Percentiles rank a stretch among this genome's conserved stretches.
phyloP scores from a whole-genome alignment of 23 tunicate genomes.

The Styela clava region DNA sequence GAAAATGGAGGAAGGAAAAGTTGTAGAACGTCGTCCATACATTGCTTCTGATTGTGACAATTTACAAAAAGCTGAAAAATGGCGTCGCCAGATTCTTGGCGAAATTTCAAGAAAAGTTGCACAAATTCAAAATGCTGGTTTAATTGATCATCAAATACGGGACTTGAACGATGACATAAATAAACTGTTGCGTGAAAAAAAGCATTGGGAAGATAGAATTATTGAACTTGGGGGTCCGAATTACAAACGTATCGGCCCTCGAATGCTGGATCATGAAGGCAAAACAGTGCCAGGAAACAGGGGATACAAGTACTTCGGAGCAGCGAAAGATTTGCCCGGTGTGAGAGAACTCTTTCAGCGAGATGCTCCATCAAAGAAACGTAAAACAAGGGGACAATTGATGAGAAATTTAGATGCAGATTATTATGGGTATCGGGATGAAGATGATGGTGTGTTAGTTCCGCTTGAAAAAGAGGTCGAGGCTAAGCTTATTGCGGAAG shows the following conservation, averaged over 20 bases:
- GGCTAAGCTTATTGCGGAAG: conserved; percentile 63
- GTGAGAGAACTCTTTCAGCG: conserved; percentile 88
- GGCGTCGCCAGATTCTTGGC: conserved; percentile 95
- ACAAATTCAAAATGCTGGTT: conserved; percentile 99
- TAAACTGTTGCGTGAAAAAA: conserved; percentile 92
- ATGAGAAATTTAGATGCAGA: conserved; percentile 95
- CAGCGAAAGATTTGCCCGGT: conserved; percentile 98
- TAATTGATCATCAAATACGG: conserved; percentile 84
- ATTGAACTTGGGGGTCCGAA: conserved; percentile 90
- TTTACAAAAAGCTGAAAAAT: conserved; percentile 83
- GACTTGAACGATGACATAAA: conserved; percentile 99
- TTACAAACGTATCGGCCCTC: conserved; percentile 78
- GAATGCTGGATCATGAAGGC: conserved; percentile 98
- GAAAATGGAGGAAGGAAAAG: conserved; percentile 93
- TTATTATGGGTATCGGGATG: conserved; percentile 99
- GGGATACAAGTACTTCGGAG: conserved; percentile 99
- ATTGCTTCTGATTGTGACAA: conserved; percentile 81
- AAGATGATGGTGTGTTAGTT: conserved; percentile 96
- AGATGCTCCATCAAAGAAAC: conserved; percentile 65
- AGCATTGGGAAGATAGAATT: conserved; percentile 97
- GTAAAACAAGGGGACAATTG: conserved; percentile 83
- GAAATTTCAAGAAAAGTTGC: conserved; percentile 97
- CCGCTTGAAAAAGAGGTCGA: conserved; percentile 86
- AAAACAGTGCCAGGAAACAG: conserved; percentile 93
- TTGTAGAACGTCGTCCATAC: conserved; percentile 86